Conservation (phyloP, 1,140 invertebrate species). For the Drosophila orosa region DNA sequence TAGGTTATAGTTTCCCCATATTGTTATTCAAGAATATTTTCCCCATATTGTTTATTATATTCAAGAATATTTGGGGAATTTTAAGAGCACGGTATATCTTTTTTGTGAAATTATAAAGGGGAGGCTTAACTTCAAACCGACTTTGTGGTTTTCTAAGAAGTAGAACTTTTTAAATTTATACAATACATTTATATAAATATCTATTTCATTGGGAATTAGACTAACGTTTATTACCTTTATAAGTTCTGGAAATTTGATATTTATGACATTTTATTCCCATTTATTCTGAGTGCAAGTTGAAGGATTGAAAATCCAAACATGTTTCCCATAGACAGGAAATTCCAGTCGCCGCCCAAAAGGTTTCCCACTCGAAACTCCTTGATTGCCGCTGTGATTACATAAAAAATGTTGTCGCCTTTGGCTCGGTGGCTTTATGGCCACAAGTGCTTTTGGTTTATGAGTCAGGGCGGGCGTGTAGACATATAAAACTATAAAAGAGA, state of each 20-base stretch:
- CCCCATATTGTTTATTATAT: too few relatives aligned
- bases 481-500: constrained; percentile 19
- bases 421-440: constrained; percentile 7
- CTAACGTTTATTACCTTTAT: too few relatives aligned
- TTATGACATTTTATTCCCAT: not conserved
- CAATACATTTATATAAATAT: too few relatives aligned
- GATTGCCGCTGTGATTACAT: constrained; percentile 2
- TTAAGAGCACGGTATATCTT: too few relatives aligned
- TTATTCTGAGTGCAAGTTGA: constrained; percentile 1
- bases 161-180: too few relatives aligned
- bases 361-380: not conserved
- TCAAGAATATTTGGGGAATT: too few relatives aligned
- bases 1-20: too few relatives aligned
- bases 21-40: too few relatives aligned
- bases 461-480: constrained; percentile 5
- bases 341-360: constrained; percentile 1
- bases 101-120: too few relatives aligned
- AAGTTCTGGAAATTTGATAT: not conserved
- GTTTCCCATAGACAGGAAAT: constrained; percentile 20
- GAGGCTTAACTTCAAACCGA: too few relatives aligned
- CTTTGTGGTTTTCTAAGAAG: too few relatives aligned
- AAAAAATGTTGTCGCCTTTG: constrained; percentile 4
- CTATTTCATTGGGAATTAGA: too few relatives aligned
- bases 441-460: constrained; percentile 42
- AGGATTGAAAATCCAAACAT: not conserved